Base-by-base conservation (phyloP, 2,113 vertebrate genomes). In the Neogobius melanostomus region DNA sequence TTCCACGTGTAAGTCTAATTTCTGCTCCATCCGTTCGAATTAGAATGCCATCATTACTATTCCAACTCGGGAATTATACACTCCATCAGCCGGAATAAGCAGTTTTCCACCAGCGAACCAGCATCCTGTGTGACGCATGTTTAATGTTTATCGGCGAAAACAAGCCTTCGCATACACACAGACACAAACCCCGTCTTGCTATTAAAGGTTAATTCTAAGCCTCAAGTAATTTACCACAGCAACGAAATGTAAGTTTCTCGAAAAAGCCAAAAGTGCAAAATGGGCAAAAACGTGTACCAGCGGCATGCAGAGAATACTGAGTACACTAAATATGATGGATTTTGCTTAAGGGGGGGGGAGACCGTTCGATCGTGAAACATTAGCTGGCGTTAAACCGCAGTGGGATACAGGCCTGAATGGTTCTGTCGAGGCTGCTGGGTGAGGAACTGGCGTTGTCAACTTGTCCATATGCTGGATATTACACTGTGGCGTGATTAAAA, bases 31-130 rank as follows among this genome's bases (percentile, higher is more conserved):
- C 86, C 79, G 77, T 90, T 83, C 88, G 90, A 89, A 91, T 91
- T 88, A 89, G 82, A 85, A 89, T 87, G 74, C 74, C 71, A 63
- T 88, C 84, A 87, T 91, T 91, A 90, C 83, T 84, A 89, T 91
- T 91, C 90, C 84, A 77, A 71, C 82, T 78, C 66, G 64, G 86
- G 81, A 86, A 90, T 90, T 87, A 89, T 85, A 85, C 79, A 87
- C 84, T 88, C 84, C 82, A 80, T 90, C 87, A 86, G 68, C 74
- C 76, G 77, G 83, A 87, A 91, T 88, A 88, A 85, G 86, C 87
- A 80, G 75, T 87, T 88, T 57, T 84, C 74, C 69, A 68, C 75
- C 2, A 54, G 76, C 9, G 64, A 74, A 76, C 69, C 64, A 53
- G 72, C 71, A 85, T 50, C 80, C 72, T 74, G 78, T 72, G 69